Evolutionary conservation across 2,113 vertebrate species (phyloP).

Genomic region (Sander vitreus): DNA sequence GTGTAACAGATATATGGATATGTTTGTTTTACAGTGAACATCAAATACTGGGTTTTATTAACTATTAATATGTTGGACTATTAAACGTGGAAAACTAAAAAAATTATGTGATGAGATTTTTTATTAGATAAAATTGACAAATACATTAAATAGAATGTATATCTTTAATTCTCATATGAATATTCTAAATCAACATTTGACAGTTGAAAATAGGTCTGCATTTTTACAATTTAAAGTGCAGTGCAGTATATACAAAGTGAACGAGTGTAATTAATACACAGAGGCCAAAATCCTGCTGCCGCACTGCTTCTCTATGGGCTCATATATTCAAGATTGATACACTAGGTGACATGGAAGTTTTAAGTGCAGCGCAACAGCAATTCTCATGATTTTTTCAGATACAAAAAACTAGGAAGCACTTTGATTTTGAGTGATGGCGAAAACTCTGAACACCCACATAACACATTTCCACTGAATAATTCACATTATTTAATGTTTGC

Average conservation of each 20-base stretch:
- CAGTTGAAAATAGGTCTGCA: conserved; percentile 30
- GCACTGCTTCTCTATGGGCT: neutral
- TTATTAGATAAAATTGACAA: neutral
- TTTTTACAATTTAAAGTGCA: conserved; percentile 51
- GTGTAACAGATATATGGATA: neutral
- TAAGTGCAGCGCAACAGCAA: neutral
- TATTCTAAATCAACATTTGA: conserved; percentile 25
- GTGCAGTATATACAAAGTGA: conserved; percentile 31
- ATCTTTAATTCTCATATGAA: conserved; percentile 47
- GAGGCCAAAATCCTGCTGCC: neutral
- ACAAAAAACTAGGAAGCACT: neutral
- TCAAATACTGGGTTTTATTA: too few relatives aligned
- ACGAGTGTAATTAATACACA: neutral
- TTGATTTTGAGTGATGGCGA: neutral
- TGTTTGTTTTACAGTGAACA: neutral
- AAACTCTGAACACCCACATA: neutral
- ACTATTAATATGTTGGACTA: too few relatives aligned
- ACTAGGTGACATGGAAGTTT: neutral
- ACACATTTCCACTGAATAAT: neutral
- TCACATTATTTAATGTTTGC: neutral
- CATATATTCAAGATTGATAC: neutral
- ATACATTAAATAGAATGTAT: neutral
- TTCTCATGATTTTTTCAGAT: neutral
- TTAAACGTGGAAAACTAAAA: neutral
- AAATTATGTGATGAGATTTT: neutral